phyloP scores from a whole-genome alignment of 2,797 vertebrate species.

The Clamator glandarius region DNA sequence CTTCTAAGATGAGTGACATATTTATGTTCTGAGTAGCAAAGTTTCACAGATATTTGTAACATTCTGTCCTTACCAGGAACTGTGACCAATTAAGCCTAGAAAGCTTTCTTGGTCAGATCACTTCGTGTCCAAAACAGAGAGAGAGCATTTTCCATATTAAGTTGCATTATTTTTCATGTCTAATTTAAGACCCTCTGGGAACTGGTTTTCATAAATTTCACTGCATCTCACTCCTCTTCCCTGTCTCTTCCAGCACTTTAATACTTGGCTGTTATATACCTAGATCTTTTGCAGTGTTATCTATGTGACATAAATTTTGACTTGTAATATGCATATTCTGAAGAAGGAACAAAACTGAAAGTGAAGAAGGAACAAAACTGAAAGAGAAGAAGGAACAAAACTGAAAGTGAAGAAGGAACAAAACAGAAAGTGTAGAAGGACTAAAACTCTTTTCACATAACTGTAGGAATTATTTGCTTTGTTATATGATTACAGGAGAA shows the following conservation, averaged over 20 bases:
- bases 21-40: not conserved
- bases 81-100: slow-evolving; percentile 2
- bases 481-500: not conserved
- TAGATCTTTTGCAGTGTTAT: not conserved
- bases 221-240: not conserved
- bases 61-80: not conserved
- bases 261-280: not conserved
- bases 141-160: not conserved
- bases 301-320: not conserved
- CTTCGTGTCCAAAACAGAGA: not conserved
- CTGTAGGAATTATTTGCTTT: not conserved
- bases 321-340: not conserved
- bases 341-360: not conserved
- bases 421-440: not conserved
- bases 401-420: not conserved
- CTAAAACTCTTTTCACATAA: not conserved
- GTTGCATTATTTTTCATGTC: not conserved
- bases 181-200: not conserved
- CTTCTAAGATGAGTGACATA: not conserved
- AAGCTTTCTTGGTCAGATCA: not conserved
- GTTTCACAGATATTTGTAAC: not conserved
- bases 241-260: not conserved
- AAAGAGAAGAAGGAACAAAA: not conserved
- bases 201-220: not conserved
- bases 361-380: not conserved